Evolutionary conservation across 2,797 vertebrate species (phyloP).

Genomic region (Busarellus nigricollis): DNA sequence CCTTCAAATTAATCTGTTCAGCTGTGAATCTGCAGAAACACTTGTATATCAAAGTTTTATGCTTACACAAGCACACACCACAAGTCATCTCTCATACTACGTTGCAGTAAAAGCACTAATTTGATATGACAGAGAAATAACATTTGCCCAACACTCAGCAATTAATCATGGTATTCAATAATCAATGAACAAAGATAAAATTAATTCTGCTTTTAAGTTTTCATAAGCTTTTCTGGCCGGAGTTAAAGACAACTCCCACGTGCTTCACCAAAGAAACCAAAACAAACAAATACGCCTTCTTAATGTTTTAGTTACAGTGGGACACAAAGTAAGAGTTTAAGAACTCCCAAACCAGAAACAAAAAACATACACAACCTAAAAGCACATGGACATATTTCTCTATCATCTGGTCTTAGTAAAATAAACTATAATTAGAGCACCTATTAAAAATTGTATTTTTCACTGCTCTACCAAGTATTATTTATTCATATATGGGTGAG

Average conservation of each 20-base stretch:
- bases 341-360: neutral
- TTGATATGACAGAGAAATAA: neutral
- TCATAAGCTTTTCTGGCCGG: neutral
- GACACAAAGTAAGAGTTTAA: neutral
- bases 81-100: neutral
- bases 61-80: neutral
- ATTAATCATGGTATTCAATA: neutral
- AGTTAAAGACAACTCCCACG: slow-evolving; percentile 7
- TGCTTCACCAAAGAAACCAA: slow-evolving; percentile 47
- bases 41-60: neutral
- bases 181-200: slow-evolving; percentile 6
- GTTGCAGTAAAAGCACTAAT: neutral
- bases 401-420: neutral
- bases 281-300: neutral
- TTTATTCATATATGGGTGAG: neutral
- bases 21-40: neutral
- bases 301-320: neutral
- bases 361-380: neutral
- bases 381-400: neutral
- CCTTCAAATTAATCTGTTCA: neutral
- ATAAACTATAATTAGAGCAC: neutral
- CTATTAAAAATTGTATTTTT: neutral
- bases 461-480: neutral
- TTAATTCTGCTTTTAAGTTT: neutral
- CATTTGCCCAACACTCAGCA: neutral